These are phyloP conservation scores for Centruroides vittatus DNA, from an alignment of 1,140 invertebrate genomes.

Conservation along the genomic window DNA sequence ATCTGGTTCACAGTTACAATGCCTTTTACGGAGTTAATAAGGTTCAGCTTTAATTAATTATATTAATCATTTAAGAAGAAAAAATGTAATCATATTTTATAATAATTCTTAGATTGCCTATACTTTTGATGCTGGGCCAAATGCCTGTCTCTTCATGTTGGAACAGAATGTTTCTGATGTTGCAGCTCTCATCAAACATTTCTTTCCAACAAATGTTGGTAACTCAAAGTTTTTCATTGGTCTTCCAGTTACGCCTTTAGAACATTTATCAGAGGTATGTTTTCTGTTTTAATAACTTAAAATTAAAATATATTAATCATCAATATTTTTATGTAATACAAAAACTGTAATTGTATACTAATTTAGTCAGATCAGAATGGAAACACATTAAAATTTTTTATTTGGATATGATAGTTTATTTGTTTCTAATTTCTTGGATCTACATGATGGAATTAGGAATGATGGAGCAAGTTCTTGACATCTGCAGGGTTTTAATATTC, in stretches of 20 bases:
- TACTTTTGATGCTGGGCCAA: constrained; percentile 95
- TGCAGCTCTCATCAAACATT: constrained; percentile 45
- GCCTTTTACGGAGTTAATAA: constrained; percentile 40
- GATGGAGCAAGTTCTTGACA: too few species aligned
- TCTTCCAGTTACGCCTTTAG: background rate
- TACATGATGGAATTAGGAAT: too few species aligned
- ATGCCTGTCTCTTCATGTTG: constrained; percentile 79
- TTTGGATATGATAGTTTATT: too few species aligned
- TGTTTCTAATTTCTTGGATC: too few species aligned
- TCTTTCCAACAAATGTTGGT: constrained; percentile 44
- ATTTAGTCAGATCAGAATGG: too few species aligned
- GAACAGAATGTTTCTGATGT: constrained; percentile 56
- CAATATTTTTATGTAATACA: too few species aligned
- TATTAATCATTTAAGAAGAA: background rate
- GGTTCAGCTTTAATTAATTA: constrained; percentile 29
- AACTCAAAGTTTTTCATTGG: constrained; percentile 5
- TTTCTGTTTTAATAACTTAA: too few species aligned
- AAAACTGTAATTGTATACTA: too few species aligned
- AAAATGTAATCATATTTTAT: constrained; percentile 1
- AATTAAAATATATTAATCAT: too few species aligned
- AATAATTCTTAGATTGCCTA: constrained; percentile 56
- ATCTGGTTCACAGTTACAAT: constrained; percentile 74
- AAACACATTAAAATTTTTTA: too few species aligned
- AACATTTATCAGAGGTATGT: constrained; percentile 2
- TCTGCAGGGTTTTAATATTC: too few species aligned